Base-by-base conservation (phyloP, 2,113 vertebrate genomes). In the Oreochromis niloticus region DNA sequence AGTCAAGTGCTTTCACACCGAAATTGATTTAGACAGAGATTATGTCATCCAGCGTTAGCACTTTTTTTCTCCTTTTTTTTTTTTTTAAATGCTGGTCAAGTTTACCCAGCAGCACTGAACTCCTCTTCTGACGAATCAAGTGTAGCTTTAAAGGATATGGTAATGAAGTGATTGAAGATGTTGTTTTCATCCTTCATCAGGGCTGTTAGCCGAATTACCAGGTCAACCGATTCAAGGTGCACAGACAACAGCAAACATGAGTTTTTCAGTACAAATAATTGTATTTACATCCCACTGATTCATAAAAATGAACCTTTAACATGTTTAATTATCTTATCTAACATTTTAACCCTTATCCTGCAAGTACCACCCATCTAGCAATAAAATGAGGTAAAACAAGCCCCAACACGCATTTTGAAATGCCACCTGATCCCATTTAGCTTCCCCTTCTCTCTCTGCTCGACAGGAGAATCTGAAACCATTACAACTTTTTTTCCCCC, bases 21-120 rank as follows among this genome's bases (percentile, higher is more conserved):
- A 93, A 93, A 95, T 95, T 94, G 95, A 95, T 95, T 95, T 90
- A 87, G 92, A 93, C 88, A 91, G 86, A 92, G 94, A 94, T 95
- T 93, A 95, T 94, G 94, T 94, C 93, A 91, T 93, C 83, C 78
- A 30, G 85, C 82, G 39, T 83, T 88, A 19, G 81, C 59, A 81
- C 61, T 85, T 81, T 90, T 90, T 78, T 88, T 83, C 80, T 84
- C 89, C 89, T 79, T 48, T 34, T 59, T 30, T 12, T 48, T 59
- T 6, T 4, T 3, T 12, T 2, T 0, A 61, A 63, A 61, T 81
- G 22, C 57, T 88, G 88, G 92, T 89, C 87, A 93, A 93, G 81
- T 93, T 93, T 90, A 85, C 86, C 88, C 85, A 32, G 52, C 48
- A 39, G 83, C 81, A 66, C 34, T 56, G 43, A 81, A 55, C 83